Conservation (phyloP, 2,888 invertebrate genomes). For the Apeira syringaria region DNA sequence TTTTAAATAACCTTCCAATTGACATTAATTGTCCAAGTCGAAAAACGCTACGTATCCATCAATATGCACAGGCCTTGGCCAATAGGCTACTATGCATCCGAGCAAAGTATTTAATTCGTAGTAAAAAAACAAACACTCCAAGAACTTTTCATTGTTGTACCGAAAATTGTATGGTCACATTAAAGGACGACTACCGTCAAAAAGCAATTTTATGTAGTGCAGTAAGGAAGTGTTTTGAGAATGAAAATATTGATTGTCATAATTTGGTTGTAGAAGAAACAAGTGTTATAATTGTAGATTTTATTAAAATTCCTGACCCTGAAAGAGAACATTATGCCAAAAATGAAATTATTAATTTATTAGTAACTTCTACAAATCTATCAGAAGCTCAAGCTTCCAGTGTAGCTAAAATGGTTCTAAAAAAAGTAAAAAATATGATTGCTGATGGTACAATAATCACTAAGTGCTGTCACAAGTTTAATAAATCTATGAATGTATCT, state of each 20-base stretch:
- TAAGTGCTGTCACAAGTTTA: conserved; percentile 3
- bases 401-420: conserved; percentile 20
- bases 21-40: conserved; percentile 4
- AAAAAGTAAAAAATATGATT: conserved; percentile 9
- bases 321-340: conserved; percentile 12
- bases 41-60: conserved; percentile 1
- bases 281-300: conserved; percentile 9
- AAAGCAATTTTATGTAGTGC: conserved; percentile 3
- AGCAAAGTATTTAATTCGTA: conserved; percentile 1
- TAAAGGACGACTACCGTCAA: not conserved
- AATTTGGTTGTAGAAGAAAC: conserved; percentile 14
- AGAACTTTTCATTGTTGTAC: not conserved
- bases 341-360: conserved; percentile 23
- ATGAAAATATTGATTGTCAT: conserved; percentile 4
- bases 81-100: conserved; percentile 15
- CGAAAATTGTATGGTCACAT: not conserved
- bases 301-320: conserved; percentile 7
- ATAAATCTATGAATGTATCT: conserved; percentile 28
- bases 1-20: conserved; percentile 17
- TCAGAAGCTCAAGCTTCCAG: conserved; percentile 25
- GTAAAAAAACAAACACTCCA: conserved; percentile 1
- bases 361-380: conserved; percentile 21
- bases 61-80: conserved; percentile 22
- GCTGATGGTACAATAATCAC: not conserved
- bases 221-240: conserved; percentile 18